Conservation (phyloP, 2,888 invertebrate genomes). For the Endomychus coccineus region DNA sequence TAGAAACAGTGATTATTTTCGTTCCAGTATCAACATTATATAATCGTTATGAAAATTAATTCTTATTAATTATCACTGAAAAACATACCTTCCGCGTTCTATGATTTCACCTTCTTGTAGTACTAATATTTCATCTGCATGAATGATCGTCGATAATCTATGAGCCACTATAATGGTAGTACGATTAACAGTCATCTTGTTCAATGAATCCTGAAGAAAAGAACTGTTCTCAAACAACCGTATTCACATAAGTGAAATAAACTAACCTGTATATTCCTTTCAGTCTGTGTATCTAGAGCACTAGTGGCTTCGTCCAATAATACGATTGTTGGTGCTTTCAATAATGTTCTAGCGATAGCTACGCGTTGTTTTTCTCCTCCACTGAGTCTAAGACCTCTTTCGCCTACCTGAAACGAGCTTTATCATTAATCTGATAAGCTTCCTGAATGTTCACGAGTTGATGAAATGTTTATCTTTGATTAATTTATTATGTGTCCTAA, state of each 20-base stretch:
- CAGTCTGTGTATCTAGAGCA: slow-evolving; percentile 91
- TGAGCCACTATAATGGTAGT: slow-evolving; percentile 95
- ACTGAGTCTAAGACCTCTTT: slow-evolving; percentile 87
- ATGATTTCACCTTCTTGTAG: slow-evolving; percentile 85
- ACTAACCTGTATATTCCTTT: slow-evolving; percentile 72
- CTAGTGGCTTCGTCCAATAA: slow-evolving; percentile 93
- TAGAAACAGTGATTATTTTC: too few species aligned
- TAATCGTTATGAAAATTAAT: slow-evolving; percentile 16
- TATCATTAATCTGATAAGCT: too few species aligned
- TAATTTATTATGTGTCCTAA: too few species aligned
- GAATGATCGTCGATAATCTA: slow-evolving; percentile 86
- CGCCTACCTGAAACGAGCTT: slow-evolving; percentile 84
- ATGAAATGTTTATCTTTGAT: too few species aligned
- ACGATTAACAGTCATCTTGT: slow-evolving; percentile 70
- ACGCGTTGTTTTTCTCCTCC: slow-evolving; percentile 98
- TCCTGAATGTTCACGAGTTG: too few species aligned
- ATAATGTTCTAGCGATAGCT: slow-evolving; percentile 90
- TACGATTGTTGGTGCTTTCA: slow-evolving; percentile 86
- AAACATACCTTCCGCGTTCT: slow-evolving; percentile 63
- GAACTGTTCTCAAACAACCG: slow-evolving; percentile 3
- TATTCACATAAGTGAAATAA: neutral
- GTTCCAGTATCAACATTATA: too few species aligned
- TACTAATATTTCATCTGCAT: slow-evolving; percentile 92
- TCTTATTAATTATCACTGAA: slow-evolving; percentile 1
- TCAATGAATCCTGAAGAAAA: slow-evolving; percentile 56